Evolutionary conservation across 2,888 invertebrate genomes (phyloP).

Genomic region (Andrena flavipes): DNA sequence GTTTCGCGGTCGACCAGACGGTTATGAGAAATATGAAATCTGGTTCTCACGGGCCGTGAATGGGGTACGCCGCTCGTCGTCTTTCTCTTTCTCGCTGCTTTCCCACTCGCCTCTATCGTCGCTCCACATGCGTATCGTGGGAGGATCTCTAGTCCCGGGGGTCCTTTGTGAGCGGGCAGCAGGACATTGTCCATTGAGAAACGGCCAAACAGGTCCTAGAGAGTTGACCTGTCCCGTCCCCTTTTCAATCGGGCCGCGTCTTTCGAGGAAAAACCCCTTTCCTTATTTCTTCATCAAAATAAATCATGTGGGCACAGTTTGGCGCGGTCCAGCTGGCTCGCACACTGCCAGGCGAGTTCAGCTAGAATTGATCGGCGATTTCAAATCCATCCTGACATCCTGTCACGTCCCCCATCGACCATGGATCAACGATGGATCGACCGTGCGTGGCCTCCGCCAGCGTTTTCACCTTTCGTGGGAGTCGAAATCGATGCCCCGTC

Average conservation of each 20-base stretch:
- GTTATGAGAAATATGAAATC: constrained; percentile 85
- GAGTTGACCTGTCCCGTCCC: constrained; percentile 82
- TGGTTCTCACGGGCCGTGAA: constrained; percentile 84
- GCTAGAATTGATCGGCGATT: not conserved
- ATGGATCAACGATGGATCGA: constrained; percentile 11
- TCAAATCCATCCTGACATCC: constrained; percentile 47
- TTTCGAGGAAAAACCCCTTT: constrained; percentile 82
- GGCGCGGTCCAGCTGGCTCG: constrained; percentile 68
- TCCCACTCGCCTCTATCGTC: constrained; percentile 71
- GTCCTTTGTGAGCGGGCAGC: constrained; percentile 82
- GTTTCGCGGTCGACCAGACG: constrained; percentile 68
- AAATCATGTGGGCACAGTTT: constrained; percentile 83
- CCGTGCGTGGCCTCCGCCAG: constrained; percentile 49
- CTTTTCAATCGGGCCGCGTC: constrained; percentile 75
- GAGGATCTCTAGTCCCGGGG: constrained; percentile 84
- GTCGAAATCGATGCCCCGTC: constrained; percentile 51
- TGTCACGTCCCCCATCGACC: constrained; percentile 10
- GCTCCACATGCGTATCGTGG: constrained; percentile 86
- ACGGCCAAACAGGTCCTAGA: constrained; percentile 80
- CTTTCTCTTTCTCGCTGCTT: constrained; percentile 41
- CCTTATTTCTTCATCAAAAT: constrained; percentile 83
- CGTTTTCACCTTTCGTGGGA: constrained; percentile 66
- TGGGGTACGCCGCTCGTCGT: constrained; percentile 70
- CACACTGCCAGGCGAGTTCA: not conserved
- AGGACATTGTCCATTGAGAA: constrained; percentile 84